Percentiles rank a stretch among this genome's conserved stretches.
Evolutionary conservation across 2,888 invertebrate species (phyloP).

Genomic region (Sarcophaga variegata): DNA sequence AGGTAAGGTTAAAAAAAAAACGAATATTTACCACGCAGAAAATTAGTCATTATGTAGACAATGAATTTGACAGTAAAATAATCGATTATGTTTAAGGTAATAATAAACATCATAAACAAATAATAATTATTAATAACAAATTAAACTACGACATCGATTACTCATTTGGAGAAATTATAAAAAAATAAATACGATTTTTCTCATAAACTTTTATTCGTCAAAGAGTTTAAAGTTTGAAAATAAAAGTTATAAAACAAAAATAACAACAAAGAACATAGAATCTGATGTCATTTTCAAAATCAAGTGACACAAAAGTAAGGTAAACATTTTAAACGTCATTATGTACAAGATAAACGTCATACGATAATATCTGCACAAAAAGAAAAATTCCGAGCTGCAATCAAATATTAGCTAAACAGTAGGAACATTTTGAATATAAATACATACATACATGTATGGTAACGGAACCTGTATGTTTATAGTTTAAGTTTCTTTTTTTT

Average conservation of each 20-base stretch:
- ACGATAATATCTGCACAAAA: constrained; percentile 6
- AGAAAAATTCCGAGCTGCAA: neutral
- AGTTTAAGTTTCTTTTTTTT: constrained; percentile 27
- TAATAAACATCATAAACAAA: too few species aligned
- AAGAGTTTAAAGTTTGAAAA: too few species aligned
- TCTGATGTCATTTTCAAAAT: constrained; percentile 3
- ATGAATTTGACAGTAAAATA: neutral
- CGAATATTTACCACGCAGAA: too few species aligned
- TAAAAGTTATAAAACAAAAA: too few species aligned
- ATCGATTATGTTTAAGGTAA: neutral
- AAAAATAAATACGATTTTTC: too few species aligned
- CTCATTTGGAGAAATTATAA: too few species aligned
- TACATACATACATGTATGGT: neutral
- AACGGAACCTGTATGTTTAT: constrained; percentile 18
- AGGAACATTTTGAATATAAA: neutral
- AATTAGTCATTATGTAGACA: too few species aligned
- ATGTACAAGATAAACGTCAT: constrained; percentile 37
- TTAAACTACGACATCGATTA: too few species aligned
- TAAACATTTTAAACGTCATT: constrained; percentile 53
- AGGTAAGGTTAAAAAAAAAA: too few species aligned
- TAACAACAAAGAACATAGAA: neutral
- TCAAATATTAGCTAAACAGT: constrained; percentile 34
- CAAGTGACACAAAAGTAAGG: constrained; percentile 11
- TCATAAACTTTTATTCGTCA: too few species aligned
- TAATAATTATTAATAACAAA: too few species aligned